phyloP scores from a whole-genome alignment of 2,888 invertebrate species.

The Oligia latruncula region DNA sequence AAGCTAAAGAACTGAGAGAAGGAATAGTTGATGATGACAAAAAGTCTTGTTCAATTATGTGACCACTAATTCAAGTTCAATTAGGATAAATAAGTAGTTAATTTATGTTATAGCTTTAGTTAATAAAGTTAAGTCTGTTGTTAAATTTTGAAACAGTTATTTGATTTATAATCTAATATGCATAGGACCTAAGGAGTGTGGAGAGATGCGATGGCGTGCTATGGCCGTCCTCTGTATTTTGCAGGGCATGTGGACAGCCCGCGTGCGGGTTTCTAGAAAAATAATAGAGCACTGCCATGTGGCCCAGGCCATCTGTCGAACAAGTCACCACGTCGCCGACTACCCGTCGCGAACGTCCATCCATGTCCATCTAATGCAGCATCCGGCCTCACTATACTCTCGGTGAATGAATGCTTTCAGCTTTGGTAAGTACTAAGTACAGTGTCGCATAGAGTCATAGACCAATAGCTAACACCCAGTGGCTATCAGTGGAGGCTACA shows the following conservation, averaged over 20 bases:
- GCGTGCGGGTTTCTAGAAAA: background rate
- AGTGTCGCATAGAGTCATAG: background rate
- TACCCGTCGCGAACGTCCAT: background rate
- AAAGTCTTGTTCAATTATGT: slow-evolving; percentile 82
- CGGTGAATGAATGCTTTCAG: background rate
- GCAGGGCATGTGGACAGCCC: too few species aligned
- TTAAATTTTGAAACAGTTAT: slow-evolving; percentile 36
- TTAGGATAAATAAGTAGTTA: slow-evolving; percentile 48
- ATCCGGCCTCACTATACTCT: background rate
- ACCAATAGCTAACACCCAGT: background rate
- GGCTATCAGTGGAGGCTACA: background rate
- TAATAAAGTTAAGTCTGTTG: slow-evolving; percentile 44
- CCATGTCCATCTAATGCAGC: too few species aligned
- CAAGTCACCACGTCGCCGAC: background rate
- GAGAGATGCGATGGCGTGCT: background rate
- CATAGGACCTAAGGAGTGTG: background rate
- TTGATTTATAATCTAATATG: background rate
- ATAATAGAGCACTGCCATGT: background rate
- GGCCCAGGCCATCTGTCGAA: background rate
- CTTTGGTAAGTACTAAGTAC: background rate
- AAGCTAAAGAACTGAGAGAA: slow-evolving; percentile 91
- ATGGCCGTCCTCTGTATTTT: background rate
- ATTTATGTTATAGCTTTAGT: slow-evolving; percentile 49
- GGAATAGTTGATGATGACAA: slow-evolving; percentile 74
- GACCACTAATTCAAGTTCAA: slow-evolving; percentile 60